Percentiles rank a stretch among this genome's conserved stretches.
These are phyloP conservation scores for Atta colombica DNA, from an alignment of 1,140 invertebrate species.

Conservation along the genomic window DNA sequence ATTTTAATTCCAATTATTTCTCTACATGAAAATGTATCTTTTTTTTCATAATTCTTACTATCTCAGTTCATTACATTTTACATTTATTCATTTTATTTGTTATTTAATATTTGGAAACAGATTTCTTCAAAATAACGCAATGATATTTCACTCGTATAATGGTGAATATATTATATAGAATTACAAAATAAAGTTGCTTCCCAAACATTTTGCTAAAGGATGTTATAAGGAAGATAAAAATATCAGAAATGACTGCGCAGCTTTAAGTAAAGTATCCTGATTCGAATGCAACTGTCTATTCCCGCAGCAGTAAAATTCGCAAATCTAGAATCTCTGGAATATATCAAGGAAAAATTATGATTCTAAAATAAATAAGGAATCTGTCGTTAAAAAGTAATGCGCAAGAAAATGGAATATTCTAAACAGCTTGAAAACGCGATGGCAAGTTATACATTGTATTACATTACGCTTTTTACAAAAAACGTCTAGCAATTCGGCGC, in stretches of 20 bases:
- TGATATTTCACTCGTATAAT: not conserved
- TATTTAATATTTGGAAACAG: not conserved
- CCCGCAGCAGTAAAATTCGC: not conserved
- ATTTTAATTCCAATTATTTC: not conserved
- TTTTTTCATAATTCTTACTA: not conserved
- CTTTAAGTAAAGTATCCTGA: not conserved
- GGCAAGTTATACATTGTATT: not conserved
- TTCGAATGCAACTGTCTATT: not conserved
- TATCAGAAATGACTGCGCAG: not conserved
- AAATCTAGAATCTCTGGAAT: not conserved
- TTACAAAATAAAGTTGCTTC: constrained; percentile 1
- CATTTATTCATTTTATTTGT: not conserved
- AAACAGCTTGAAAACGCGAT: not conserved
- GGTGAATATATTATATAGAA: not conserved
- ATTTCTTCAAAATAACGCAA: not conserved
- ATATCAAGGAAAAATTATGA: not conserved
- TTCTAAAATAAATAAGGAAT: constrained; percentile 5
- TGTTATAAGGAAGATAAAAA: constrained; percentile 11
- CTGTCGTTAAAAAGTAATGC: not conserved
- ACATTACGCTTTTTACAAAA: constrained; percentile 7
- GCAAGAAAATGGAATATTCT: constrained; percentile 15
- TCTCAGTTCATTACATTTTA: not conserved
- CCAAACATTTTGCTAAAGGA: not conserved
- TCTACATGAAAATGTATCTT: not conserved
- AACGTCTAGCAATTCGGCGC: not conserved